phyloP scores from a whole-genome alignment of 2,888 invertebrate genomes.

The Heliconius aoede region DNA sequence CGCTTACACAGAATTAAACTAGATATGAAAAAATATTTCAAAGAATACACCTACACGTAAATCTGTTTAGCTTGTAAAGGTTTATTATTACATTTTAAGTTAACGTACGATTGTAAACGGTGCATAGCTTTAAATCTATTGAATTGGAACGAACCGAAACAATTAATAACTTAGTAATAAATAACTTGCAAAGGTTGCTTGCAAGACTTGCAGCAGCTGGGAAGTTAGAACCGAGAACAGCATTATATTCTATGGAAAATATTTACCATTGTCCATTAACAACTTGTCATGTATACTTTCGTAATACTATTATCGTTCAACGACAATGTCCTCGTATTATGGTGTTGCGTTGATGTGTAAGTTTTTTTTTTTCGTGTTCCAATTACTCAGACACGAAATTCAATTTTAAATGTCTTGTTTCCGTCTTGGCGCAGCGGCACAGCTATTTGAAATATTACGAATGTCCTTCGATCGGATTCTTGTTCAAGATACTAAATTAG shows the following conservation, averaged over 20 bases:
- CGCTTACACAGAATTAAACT: no score
- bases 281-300: slow-evolving; percentile 10
- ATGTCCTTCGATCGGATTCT: no score
- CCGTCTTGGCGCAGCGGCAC: no score
- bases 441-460: no score
- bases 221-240: slow-evolving; percentile 10
- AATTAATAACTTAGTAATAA: slow-evolving; percentile 14
- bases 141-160: slow-evolving; percentile 18
- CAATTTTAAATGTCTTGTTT: neutral
- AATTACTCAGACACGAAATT: neutral
- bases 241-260: slow-evolving; percentile 5
- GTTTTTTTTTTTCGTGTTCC: slow-evolving; percentile 3
- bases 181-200: neutral
- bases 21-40: neutral
- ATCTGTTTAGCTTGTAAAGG: neutral
- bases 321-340: neutral
- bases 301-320: slow-evolving; percentile 14
- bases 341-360: neutral
- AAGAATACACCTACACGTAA: neutral
- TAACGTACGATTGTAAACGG: slow-evolving; percentile 25
- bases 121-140: slow-evolving; percentile 19
- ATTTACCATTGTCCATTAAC: slow-evolving; percentile 26
- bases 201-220: neutral
- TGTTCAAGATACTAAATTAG: neutral
- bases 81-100: neutral